Evolutionary conservation across 2,888 invertebrate species (phyloP).

Genomic region (Conus canariensis): DNA sequence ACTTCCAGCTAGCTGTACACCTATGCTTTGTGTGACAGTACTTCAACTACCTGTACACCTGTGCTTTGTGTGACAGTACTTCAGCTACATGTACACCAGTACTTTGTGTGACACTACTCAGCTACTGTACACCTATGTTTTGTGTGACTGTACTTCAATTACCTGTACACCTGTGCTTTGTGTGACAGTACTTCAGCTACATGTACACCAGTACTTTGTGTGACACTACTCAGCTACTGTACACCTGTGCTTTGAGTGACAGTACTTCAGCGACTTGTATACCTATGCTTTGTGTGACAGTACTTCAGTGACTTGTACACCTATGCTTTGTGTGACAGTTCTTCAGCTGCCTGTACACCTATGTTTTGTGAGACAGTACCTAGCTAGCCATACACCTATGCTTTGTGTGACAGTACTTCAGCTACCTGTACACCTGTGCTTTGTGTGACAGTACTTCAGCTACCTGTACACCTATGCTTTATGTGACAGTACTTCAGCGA

Average conservation of each 20-base stretch:
- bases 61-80: slow-evolving; percentile 82
- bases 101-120: neutral
- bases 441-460: slow-evolving; percentile 87
- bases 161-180: slow-evolving; percentile 93
- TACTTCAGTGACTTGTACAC: too few relatives aligned
- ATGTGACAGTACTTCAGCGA: too few relatives aligned
- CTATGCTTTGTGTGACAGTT: neutral
- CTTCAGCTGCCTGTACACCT: neutral
- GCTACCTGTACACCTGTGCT: neutral
- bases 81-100: slow-evolving; percentile 82
- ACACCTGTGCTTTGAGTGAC: too few relatives aligned
- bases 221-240: slow-evolving; percentile 38
- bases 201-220: neutral
- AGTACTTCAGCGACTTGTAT: slow-evolving; percentile 86
- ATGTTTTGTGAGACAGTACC: neutral
- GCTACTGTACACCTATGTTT: neutral
- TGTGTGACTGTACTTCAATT: slow-evolving; percentile 88
- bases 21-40: slow-evolving; percentile 52
- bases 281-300: too few relatives aligned
- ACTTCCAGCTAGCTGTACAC: neutral
- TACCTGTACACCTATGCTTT: too few relatives aligned
- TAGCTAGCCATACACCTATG: neutral
- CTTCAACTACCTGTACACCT: neutral
- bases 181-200: too few relatives aligned
- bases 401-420: neutral